These are phyloP conservation scores for Fulica atra DNA, from an alignment of 2,113 vertebrate species.

Conservation along the genomic window DNA sequence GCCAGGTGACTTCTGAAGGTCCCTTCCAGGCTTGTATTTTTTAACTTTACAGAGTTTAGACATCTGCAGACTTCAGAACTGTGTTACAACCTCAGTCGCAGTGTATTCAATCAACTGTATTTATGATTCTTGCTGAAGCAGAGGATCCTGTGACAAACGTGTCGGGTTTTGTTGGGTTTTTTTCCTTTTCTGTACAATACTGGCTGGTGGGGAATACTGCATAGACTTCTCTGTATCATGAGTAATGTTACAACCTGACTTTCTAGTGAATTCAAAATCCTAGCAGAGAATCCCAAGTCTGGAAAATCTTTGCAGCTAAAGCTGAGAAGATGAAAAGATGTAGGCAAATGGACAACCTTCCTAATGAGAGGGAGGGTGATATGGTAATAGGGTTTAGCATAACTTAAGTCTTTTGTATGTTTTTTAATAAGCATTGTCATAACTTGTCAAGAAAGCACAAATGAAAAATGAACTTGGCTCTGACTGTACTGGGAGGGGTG, in stretches of 20 bases:
- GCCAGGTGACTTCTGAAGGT: not conserved
- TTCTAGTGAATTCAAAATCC: not conserved
- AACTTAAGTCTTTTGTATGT: not conserved
- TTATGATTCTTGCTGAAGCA: not conserved
- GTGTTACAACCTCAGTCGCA: not conserved
- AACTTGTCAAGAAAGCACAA: not conserved
- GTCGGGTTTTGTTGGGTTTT: not conserved
- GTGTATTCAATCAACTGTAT: not conserved
- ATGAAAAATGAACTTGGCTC: constrained; percentile 36
- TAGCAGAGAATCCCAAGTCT: not conserved
- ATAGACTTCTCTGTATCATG: not conserved
- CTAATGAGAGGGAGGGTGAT: not conserved
- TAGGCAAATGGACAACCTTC: not conserved
- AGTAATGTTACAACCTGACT: not conserved
- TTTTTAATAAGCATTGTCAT: not conserved
- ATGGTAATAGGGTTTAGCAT: not conserved
- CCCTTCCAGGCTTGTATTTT: not conserved
- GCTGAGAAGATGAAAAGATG: not conserved
- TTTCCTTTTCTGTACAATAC: not conserved
- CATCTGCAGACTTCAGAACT: not conserved
- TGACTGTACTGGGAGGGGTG: not conserved
- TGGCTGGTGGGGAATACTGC: not conserved
- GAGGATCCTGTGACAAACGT: not conserved
- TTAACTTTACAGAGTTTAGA: not conserved
- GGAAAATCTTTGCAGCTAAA: not conserved